Percentiles rank a stretch among this genome's conserved stretches.
Conservation (phyloP, 1,140 invertebrate genomes). For the Aricia agestis region DNA sequence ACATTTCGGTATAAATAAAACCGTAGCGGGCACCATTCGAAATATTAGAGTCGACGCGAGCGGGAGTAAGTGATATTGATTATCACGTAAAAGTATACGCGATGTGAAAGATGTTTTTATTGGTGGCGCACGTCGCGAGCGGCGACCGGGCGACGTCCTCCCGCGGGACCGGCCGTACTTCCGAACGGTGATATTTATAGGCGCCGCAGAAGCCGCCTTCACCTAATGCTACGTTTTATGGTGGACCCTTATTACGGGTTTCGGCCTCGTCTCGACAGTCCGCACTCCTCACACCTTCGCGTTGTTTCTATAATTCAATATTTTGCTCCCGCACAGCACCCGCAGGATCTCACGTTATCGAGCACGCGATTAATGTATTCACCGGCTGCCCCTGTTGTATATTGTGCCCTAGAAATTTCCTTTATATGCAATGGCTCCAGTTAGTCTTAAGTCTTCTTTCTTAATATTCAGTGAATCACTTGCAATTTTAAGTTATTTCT, state of each 20-base stretch:
- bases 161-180: constrained; percentile 70
- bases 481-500: no score
- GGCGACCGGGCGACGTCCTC: constrained; percentile 57
- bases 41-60: constrained; percentile 39
- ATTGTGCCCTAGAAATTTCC: neutral
- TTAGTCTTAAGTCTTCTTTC: no score
- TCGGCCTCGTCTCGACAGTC: constrained; percentile 48
- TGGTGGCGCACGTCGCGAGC: constrained; percentile 65
- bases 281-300: constrained; percentile 33
- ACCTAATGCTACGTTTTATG: constrained; percentile 75
- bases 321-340: neutral
- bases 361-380: neutral
- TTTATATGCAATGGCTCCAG: neutral
- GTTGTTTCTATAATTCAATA: constrained; percentile 9
- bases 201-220: constrained; percentile 69
- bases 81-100: constrained; percentile 37
- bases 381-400: neutral
- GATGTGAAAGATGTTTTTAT: constrained; percentile 70
- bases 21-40: constrained; percentile 36
- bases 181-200: constrained; percentile 73
- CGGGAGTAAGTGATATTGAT: constrained; percentile 68
- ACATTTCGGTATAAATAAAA: constrained; percentile 10
- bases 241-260: constrained; percentile 70
- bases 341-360: neutral
- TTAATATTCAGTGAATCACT: no score